Percentiles rank a stretch among this genome's conserved stretches.
Conservation (phyloP, 2,888 invertebrate genomes). For the Augiades crinisus region DNA sequence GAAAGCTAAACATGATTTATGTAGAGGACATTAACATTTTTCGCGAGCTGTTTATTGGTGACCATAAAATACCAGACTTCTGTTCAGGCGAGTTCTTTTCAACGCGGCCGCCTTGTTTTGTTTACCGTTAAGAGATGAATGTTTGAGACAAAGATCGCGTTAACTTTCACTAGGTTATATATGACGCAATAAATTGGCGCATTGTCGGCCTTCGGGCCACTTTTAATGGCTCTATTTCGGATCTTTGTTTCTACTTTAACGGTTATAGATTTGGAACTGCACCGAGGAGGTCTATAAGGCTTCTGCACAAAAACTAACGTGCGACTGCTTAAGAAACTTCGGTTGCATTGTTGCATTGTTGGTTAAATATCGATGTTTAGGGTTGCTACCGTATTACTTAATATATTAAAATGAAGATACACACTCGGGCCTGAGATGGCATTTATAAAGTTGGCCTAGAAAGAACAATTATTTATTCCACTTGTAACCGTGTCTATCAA, state of each 20-base stretch:
- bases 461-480: no score
- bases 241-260: constrained; percentile 70
- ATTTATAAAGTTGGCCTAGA: no score
- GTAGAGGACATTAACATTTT: constrained; percentile 50
- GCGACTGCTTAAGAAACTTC: constrained; percentile 56
- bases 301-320: constrained; percentile 58
- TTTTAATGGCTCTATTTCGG: constrained; percentile 47
- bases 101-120: constrained; percentile 46
- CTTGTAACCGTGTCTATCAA: no score
- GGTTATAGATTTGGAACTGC: constrained; percentile 56
- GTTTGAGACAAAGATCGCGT: constrained; percentile 51
- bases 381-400: constrained; percentile 4
- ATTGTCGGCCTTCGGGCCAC: constrained; percentile 51
- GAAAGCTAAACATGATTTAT: constrained; percentile 22
- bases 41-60: constrained; percentile 63
- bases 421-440: no score
- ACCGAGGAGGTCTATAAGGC: constrained; percentile 58
- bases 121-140: constrained; percentile 64
- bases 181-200: constrained; percentile 66
- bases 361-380: constrained; percentile 20
- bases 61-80: constrained; percentile 59
- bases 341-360: constrained; percentile 51
- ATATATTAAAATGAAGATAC: no score
- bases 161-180: constrained; percentile 78
- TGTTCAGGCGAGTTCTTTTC: constrained; percentile 57